A percentile compares a stretch with the other conserved stretches of the same genome.
Evolutionary conservation across 2,888 invertebrate species (phyloP).

Genomic region (Lapara coniferarum): DNA sequence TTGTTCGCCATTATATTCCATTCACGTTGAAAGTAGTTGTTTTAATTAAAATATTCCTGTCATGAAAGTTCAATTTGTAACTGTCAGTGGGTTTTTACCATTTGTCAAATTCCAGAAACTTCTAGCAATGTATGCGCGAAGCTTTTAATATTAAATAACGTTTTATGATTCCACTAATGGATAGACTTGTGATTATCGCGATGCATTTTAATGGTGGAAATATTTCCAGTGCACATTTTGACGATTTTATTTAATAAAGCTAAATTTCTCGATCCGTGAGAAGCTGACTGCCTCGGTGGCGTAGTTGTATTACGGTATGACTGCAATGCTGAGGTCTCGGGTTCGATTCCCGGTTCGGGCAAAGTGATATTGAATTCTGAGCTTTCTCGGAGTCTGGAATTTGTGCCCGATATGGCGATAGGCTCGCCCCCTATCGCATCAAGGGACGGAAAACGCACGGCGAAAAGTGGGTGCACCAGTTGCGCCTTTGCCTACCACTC

Average conservation of each 20-base stretch:
- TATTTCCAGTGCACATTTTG: background rate
- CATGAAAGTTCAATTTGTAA: slow-evolving; percentile 21
- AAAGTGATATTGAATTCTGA: too few relatives aligned
- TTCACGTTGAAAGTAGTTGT: slow-evolving; percentile 16
- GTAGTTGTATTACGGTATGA: too few relatives aligned
- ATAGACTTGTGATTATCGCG: slow-evolving; percentile 1
- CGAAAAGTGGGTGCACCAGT: too few relatives aligned
- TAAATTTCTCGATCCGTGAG: background rate
- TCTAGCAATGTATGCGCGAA: background rate
- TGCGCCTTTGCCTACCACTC: too few relatives aligned
- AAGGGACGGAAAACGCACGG: too few relatives aligned
- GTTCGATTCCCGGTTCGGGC: too few relatives aligned
- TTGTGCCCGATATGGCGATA: too few relatives aligned
- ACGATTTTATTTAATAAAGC: background rate
- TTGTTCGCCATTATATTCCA: slow-evolving; percentile 5
- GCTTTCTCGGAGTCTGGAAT: too few relatives aligned
- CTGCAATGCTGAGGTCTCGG: too few relatives aligned
- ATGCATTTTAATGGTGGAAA: background rate
- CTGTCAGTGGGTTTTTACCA: slow-evolving; percentile 18
- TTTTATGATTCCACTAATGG: slow-evolving; percentile 29
- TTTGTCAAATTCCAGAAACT: slow-evolving; percentile 23
- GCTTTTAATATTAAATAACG: slow-evolving; percentile 21
- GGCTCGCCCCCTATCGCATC: too few relatives aligned
- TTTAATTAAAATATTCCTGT: slow-evolving; percentile 23
- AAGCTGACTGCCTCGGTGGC: too few relatives aligned